Base-by-base conservation (phyloP, 1,140 invertebrate species). In the Araneus ventricosus region DNA sequence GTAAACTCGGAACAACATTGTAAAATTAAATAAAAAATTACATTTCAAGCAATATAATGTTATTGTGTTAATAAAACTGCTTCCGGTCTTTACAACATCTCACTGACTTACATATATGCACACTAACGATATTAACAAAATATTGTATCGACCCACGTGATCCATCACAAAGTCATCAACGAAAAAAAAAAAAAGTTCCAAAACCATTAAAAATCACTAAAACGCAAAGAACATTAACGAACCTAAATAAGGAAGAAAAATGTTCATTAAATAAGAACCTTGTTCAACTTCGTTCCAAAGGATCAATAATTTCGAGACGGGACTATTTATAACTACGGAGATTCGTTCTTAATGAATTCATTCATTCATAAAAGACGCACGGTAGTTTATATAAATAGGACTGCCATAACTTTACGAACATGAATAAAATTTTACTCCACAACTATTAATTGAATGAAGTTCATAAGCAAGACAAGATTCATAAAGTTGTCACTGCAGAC, bases 221-320 rank as follows among this genome's bases (percentile, higher is more conserved):
- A 75, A 1, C 14, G 30, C 20, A 22, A 37, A 75, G 70, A 75
- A 37, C 17, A 75, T 67, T n/a, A 22, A 37, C 4, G 30, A 10
- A 27, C 70, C 17, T 75, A 75, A 75, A 17, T 34, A 75, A 0
- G 27, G 27, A 34, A 75, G 30, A 37, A 22, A 17, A 52, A 52
- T 52, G 45, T 14, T 14, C 45, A 52, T 52, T 30, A 30, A 34
- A 30, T 27, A 37, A 37, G 30, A 34, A 75, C 37, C 70, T 37
- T 30, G 30, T 75, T 75, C 20, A 30, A 75, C 14, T 37, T 37
- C 30, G 14, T 34, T 75, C 30, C 63, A 22, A 24, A 34, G 5
- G 70, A 75, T 75, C 70, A 75, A 75, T 75, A 75, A 75, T 75
- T 75, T 75, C 70, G 30, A 75, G 70, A 75, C 30, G 2, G 34